These are phyloP conservation scores for Hydrolagus affinis DNA, from an alignment of 2,113 vertebrate genomes.

Conservation along the genomic window DNA sequence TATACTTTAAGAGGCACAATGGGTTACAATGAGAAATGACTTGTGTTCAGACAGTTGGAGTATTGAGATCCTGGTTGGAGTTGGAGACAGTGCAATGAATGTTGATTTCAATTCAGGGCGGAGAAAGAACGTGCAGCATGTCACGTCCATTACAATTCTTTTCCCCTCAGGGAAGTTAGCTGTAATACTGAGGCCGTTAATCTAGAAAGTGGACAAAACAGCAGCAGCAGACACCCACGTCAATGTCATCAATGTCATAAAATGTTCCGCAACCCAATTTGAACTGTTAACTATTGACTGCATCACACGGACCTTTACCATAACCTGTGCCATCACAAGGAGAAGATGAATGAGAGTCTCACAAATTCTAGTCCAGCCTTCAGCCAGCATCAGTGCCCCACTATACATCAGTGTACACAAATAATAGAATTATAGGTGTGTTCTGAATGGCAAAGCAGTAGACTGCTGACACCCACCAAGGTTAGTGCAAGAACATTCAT, in stretches of 20 bases:
- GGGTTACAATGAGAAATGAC: background rate
- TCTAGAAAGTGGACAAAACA: background rate
- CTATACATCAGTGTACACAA: background rate
- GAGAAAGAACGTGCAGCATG: too few species aligned
- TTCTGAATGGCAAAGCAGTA: conserved; percentile 4
- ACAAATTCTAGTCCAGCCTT: background rate
- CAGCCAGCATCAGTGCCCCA: background rate
- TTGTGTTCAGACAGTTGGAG: background rate
- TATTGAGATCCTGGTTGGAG: too few species aligned
- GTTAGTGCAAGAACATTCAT: conserved; percentile 15
- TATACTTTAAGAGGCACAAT: background rate
- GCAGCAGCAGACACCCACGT: background rate
- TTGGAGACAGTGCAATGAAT: background rate
- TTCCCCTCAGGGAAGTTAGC: background rate
- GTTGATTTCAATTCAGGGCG: too few species aligned
- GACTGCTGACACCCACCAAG: background rate
- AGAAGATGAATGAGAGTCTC: background rate
- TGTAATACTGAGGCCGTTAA: background rate
- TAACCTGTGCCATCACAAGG: background rate
- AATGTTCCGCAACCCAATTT: background rate
- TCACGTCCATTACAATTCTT: background rate
- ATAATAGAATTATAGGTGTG: background rate
- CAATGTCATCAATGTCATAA: background rate
- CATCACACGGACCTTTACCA: background rate
- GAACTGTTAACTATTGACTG: background rate